phyloP scores from a whole-genome alignment of 2,113 vertebrate species.

The Megaleporinus macrocephalus region DNA sequence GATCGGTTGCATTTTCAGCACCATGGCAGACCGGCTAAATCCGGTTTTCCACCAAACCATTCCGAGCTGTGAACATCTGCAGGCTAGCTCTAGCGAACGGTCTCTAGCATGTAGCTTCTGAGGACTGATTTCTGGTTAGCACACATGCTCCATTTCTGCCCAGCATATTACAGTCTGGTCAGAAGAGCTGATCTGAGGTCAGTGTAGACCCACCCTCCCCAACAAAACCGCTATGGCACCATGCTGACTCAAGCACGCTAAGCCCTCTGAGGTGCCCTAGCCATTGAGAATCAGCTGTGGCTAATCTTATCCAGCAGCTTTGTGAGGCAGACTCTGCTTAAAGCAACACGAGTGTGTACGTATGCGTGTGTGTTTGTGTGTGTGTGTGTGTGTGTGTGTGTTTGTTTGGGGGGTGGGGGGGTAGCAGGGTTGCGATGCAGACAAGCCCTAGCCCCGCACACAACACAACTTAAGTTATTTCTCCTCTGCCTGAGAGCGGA shows the following conservation, averaged over 20 bases:
- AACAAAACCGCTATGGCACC: not conserved
- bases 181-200: conserved; percentile 13
- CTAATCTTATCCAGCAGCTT: conserved; percentile 44
- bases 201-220: not conserved
- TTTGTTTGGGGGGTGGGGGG: not conserved
- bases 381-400: not conserved
- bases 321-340: conserved; percentile 4
- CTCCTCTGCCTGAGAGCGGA: not conserved
- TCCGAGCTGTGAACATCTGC: not conserved
- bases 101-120: not conserved
- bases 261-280: conserved; percentile 2
- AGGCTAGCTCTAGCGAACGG: not conserved
- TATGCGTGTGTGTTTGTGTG: not conserved
- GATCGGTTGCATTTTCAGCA: too few species aligned
- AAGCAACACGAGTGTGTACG: not conserved
- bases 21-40: too few species aligned
- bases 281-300: conserved; percentile 39
- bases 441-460: too few species aligned
- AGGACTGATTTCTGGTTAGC: conserved; percentile 25
- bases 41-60: too few species aligned
- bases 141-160: not conserved
- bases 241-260: conserved; percentile 23
- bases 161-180: not conserved
- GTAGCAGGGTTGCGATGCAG: too few species aligned
- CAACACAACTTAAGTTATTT: too few species aligned